Evolutionary conservation across 2,797 vertebrate species (phyloP).

Genomic region (Allobates femoralis): DNA sequence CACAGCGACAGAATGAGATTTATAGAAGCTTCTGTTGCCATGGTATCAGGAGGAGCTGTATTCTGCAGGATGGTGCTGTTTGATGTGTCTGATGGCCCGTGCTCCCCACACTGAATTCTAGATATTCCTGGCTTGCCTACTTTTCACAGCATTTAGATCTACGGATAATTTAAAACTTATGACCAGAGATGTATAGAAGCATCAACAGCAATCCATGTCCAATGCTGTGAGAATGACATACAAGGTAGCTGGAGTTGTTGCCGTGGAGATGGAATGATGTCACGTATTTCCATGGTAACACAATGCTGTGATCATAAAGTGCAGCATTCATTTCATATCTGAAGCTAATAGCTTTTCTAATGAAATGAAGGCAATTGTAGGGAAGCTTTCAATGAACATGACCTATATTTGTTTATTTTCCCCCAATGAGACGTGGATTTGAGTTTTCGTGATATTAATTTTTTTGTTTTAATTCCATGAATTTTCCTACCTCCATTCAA

Average conservation of each 20-base stretch:
- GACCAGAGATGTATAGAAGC: not conserved
- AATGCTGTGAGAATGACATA: constrained; percentile 1
- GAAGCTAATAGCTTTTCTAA: not conserved
- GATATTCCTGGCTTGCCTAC: not conserved
- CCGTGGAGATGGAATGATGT: constrained; percentile 46
- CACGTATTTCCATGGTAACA: constrained; percentile 20
- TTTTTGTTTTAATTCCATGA: not conserved
- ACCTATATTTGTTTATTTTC: not conserved
- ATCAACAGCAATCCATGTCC: not conserved
- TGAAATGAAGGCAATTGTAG: not conserved
- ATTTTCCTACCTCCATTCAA: not conserved
- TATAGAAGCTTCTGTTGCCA: constrained; percentile 60
- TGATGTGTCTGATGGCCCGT: not conserved
- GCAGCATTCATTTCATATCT: not conserved
- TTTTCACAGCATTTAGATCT: not conserved
- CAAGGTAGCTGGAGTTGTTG: not conserved
- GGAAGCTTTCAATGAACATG: not conserved
- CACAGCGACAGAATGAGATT: constrained; percentile 59
- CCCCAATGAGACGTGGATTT: not conserved
- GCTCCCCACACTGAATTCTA: not conserved
- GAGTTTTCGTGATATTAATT: not conserved
- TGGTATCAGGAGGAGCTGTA: constrained; percentile 31
- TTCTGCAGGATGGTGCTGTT: constrained; percentile 35
- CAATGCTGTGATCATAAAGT: not conserved
- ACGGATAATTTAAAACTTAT: not conserved